Conservation (phyloP, 1,140 invertebrate species). For the Drosophila subobscura region DNA sequence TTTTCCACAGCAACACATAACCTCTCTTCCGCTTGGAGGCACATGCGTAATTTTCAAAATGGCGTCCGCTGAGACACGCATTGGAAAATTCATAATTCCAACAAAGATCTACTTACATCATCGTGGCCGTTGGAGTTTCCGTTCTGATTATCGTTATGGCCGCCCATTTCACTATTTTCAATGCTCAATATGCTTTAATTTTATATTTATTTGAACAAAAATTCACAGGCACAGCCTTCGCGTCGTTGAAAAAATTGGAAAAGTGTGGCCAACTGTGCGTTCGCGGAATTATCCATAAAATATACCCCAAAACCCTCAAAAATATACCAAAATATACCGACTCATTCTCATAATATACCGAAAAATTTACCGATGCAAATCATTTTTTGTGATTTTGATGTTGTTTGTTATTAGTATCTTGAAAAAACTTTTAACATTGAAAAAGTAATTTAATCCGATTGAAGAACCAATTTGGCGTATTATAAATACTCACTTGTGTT, state of each 20-base stretch:
- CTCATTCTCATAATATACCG: no score
- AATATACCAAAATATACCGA: no score
- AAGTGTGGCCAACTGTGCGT: no score
- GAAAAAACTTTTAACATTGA: no score
- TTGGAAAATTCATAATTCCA: conserved; percentile 1
- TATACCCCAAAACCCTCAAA: no score
- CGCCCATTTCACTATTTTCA: conserved; percentile 44
- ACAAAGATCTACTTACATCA: conserved; percentile 70
- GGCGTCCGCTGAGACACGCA: conserved; percentile 57
- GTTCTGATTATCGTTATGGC: conserved; percentile 74
- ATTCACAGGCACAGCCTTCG: conserved; percentile 2
- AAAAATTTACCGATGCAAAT: no score
- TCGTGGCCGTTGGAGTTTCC: conserved; percentile 77
- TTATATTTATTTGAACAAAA: conserved; percentile 15
- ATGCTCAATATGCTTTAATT: not conserved
- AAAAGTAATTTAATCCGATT: no score
- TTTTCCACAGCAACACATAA: conserved; percentile 52
- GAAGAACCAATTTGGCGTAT: no score
- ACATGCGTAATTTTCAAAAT: conserved; percentile 79
- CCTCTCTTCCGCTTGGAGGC: conserved; percentile 50
- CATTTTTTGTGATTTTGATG: no score
- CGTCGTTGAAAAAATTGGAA: conserved; percentile 2
- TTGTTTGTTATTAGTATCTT: no score
- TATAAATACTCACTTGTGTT: no score
- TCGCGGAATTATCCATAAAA: no score